Base-by-base conservation (phyloP, 1,140 invertebrate genomes). In the Orchesella cincta region DNA sequence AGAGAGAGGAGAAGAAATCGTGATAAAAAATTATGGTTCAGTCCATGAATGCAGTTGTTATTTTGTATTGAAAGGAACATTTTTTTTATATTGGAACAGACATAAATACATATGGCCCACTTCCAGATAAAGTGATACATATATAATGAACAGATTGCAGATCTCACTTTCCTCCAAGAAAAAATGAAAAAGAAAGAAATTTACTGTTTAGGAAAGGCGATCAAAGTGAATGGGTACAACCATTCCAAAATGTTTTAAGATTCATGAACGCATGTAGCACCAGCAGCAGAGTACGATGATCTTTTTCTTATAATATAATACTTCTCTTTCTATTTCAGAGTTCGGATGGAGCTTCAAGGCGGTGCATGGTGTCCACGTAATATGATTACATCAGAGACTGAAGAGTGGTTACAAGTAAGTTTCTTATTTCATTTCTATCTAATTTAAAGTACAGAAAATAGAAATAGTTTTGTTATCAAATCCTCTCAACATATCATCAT, bases 311-410 rank as follows among this genome's bases (percentile, higher is more conserved):
- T n/a, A n/a, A n/a, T n/a, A n/a, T n/a, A n/a, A n/a, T n/a, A n/a
- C 20, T 46, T 64, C 23, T 5, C 5, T 64, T 64, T 78, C 77
- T 83, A 80, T 90, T 89, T 5, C 86, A 94, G 93, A 83, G 87
- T 94, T 57, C 88, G 90, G 76, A 88, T 88, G 18, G 93, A 95
- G 83, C 88, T 88, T 81, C 89, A 91, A 76, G 92, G 93, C 31
- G 93, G 93, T 29, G 93, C 93, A 1, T 95, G 93, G 93, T 95
- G 93, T 86, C 93, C 93, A 18, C 89, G 89, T 82, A 86, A 88
- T 71, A 90, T 91, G 82, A 90, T 93, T 75, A 91, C 89, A 64
- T 39, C 33, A 3, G 71, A 73, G 26, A 88, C 88, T 34, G 89
- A 91, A 83, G 93, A 95, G 85, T 94, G 92, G 91, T 84, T 95